Conservation (phyloP, 2,797 vertebrate genomes). For the Fistularia tabacaria region DNA sequence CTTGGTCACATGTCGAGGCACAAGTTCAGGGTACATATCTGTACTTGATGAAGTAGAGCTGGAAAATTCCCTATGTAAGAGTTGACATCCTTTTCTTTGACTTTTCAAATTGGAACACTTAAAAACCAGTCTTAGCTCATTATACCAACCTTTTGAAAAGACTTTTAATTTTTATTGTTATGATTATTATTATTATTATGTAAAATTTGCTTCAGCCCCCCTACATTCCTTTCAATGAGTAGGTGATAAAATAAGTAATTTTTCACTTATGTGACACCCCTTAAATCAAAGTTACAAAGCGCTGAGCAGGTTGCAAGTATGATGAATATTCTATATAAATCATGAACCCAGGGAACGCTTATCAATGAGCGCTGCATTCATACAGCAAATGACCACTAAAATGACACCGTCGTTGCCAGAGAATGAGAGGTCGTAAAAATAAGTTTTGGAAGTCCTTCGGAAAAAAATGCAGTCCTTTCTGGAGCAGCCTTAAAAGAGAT, state of each 20-base stretch:
- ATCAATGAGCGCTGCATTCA: no score
- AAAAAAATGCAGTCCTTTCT: constrained; percentile 3
- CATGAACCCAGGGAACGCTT: no score
- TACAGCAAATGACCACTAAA: constrained; percentile 11
- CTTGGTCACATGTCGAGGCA: constrained; percentile 39
- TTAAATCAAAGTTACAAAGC: no score
- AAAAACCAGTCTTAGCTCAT: constrained; percentile 33
- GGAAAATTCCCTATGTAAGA: constrained; percentile 26
- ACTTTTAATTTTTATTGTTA: no score
- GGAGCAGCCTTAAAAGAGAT: constrained; percentile 21
- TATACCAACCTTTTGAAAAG: constrained; percentile 1
- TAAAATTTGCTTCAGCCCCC: constrained; percentile 6
- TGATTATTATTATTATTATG: no score
- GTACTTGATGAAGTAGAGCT: constrained; percentile 8
- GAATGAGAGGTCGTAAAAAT: no score
- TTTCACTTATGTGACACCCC: no score
- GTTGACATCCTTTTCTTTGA: constrained; percentile 7
- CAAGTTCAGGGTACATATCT: constrained; percentile 19
- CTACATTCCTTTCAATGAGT: neutral
- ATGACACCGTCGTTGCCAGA: no score
- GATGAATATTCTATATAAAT: no score
- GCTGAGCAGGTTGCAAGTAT: no score
- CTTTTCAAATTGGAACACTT: constrained; percentile 11
- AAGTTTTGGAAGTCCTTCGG: no score
- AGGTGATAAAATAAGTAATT: no score